phyloP scores from a whole-genome alignment of 2,888 invertebrate genomes.

The Graphium colonna region DNA sequence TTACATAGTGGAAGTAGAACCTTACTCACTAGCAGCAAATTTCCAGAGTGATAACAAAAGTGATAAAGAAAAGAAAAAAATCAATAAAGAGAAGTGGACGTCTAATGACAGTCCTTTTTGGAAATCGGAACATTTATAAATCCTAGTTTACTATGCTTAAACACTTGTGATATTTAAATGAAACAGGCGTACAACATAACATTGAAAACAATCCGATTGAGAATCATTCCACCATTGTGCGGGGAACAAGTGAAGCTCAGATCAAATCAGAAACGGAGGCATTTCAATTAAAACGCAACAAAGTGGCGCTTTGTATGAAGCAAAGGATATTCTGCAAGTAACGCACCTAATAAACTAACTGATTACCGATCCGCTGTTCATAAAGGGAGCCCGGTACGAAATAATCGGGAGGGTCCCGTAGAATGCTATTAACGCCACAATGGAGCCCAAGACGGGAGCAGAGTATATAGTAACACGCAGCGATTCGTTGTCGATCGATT shows the following conservation, averaged over 20 bases:
- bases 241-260: background rate
- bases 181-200: background rate
- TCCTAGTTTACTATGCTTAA: too few relatives aligned
- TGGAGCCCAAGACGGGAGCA: constrained; percentile 62
- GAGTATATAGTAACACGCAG: constrained; percentile 76
- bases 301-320: constrained; percentile 22
- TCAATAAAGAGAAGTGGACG: too few relatives aligned
- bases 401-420: constrained; percentile 66
- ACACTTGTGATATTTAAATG: background rate
- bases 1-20: too few relatives aligned
- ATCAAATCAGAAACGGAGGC: constrained; percentile 2
- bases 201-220: background rate
- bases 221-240: background rate
- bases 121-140: too few relatives aligned
- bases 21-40: too few relatives aligned
- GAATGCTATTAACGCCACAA: constrained; percentile 70
- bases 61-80: too few relatives aligned
- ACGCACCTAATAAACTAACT: constrained; percentile 70
- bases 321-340: constrained; percentile 63
- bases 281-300: constrained; percentile 20
- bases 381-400: constrained; percentile 66
- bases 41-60: too few relatives aligned
- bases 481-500: constrained; percentile 69
- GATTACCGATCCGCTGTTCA: constrained; percentile 69
- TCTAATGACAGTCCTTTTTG: too few relatives aligned